Percentiles rank a stretch among this genome's conserved stretches.
phyloP scores from a whole-genome alignment of 2,113 vertebrate genomes.

The Buteo buteo region DNA sequence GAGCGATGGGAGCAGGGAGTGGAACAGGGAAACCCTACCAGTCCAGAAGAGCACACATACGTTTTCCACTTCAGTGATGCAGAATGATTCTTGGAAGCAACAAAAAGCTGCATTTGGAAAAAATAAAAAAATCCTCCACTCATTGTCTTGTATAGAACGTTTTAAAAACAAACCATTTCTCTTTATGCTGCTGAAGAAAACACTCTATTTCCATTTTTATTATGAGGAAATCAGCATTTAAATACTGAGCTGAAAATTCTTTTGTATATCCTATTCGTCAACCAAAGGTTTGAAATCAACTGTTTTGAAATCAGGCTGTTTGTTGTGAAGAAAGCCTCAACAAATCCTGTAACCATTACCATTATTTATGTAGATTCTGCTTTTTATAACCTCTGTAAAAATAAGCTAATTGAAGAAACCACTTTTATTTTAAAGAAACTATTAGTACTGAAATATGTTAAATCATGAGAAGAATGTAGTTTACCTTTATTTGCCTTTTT shows the following conservation, averaged over 20 bases:
- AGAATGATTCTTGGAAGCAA: background rate
- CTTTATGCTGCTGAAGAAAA: background rate
- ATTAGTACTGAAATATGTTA: constrained; percentile 27
- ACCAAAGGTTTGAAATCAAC: background rate
- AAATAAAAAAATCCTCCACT: background rate
- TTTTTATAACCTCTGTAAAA: constrained; percentile 47
- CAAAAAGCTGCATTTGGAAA: background rate
- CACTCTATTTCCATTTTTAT: background rate
- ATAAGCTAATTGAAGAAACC: constrained; percentile 47
- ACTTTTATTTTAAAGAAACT: constrained; percentile 44
- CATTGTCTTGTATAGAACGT: background rate
- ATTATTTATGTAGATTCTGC: constrained; percentile 39
- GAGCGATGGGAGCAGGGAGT: background rate
- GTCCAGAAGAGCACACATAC: background rate
- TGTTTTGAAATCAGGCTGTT: background rate
- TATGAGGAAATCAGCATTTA: background rate
- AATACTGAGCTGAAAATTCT: background rate
- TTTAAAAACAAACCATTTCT: background rate
- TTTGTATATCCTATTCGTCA: background rate
- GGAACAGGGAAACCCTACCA: background rate
- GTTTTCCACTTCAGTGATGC: background rate
- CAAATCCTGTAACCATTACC: background rate
- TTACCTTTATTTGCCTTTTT: constrained; percentile 50
- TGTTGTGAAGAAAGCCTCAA: background rate
- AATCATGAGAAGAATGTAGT: background rate